Evolutionary conservation across 2,888 invertebrate genomes (phyloP).

Genomic region (Scaptomyza tumidula): DNA sequence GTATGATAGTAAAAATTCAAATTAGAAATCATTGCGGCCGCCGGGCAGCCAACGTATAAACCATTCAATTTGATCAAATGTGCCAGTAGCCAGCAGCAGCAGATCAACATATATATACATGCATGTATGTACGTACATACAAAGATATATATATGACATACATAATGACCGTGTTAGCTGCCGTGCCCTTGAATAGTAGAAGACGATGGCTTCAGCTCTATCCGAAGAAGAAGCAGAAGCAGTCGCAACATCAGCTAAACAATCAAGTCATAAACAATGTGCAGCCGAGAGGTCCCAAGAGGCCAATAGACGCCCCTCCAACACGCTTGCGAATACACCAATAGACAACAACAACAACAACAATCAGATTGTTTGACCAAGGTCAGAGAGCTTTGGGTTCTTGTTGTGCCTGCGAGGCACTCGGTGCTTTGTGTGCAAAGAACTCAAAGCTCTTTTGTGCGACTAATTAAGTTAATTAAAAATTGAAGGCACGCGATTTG

Average conservation of each 20-base stretch:
- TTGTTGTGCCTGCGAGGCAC: conserved; percentile 35
- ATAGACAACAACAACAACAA: conserved; percentile 13
- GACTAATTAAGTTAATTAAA: conserved; percentile 73
- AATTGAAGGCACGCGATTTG: conserved; percentile 73
- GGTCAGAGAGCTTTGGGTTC: conserved; percentile 52
- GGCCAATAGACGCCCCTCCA: conserved; percentile 49
- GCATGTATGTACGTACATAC: too few species aligned
- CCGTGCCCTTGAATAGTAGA: conserved; percentile 67
- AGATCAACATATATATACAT: conserved; percentile 19
- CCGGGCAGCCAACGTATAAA: conserved; percentile 36
- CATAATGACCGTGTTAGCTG: conserved; percentile 55
- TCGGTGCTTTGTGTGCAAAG: conserved; percentile 20
- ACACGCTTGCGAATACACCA: conserved; percentile 46
- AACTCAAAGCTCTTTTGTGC: conserved; percentile 52
- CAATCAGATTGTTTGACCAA: conserved; percentile 44
- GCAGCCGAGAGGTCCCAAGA: conserved; percentile 66
- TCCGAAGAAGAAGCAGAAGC: conserved; percentile 39
- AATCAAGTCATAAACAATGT: conserved; percentile 79
- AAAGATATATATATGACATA: background rate
- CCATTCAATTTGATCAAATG: conserved; percentile 63
- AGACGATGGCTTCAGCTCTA: conserved; percentile 40
- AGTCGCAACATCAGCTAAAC: conserved; percentile 54
- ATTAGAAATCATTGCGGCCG: conserved; percentile 73
- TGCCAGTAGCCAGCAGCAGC: conserved; percentile 33
- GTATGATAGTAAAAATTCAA: conserved; percentile 73